Base-by-base conservation (phyloP, 2,888 invertebrate genomes). In the Calliopum simillimum region DNA sequence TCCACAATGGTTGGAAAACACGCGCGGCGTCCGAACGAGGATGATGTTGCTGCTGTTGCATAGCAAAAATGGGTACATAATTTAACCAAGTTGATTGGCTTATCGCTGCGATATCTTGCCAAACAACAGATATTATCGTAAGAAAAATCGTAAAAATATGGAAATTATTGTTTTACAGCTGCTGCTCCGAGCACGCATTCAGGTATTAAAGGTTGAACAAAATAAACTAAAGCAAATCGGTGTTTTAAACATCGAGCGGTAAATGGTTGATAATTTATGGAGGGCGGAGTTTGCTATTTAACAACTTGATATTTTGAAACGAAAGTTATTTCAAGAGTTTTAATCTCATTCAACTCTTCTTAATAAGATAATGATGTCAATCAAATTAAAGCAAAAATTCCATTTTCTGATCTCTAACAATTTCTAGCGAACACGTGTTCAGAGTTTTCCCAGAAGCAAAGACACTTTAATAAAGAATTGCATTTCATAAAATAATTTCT, bases 121-220 rank as follows among this genome's bases (percentile, higher is more conserved):
- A 68, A 71, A 67, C 74, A 70, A 71, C 71, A 44, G 71, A 58
- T 73, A 71, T 73, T 75, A 75, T 76, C 75, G 70, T 75, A 71
- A 56, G 47, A 47, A 70, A 69, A 61, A 74, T 69, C 74, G 55
- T 74, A 70, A 74, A 73, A 69, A 72, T 72, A 67, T 67, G 59
- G 67, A 72, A 72, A 63, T 74, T 69, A 72, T 71, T 62, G 62
- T 33, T 69, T 13, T 14, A 46, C 47, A 67, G 25, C 66, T 44
- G 66, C 66, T 33, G 56, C 44, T 6, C 46, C 46, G n/a, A 25
- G 49, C 19, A 49, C 16, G 19, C 51, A 19, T 49, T 6, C n/a
- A 49, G 51, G 51, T 49, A 49, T 16, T n/a, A 8, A 49, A 8
- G 16, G 14, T 49, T 19, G 51, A 16, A 49, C 8, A 43, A 21